phyloP scores from a whole-genome alignment of 2,888 invertebrate species.

The Bellardia pandia region DNA sequence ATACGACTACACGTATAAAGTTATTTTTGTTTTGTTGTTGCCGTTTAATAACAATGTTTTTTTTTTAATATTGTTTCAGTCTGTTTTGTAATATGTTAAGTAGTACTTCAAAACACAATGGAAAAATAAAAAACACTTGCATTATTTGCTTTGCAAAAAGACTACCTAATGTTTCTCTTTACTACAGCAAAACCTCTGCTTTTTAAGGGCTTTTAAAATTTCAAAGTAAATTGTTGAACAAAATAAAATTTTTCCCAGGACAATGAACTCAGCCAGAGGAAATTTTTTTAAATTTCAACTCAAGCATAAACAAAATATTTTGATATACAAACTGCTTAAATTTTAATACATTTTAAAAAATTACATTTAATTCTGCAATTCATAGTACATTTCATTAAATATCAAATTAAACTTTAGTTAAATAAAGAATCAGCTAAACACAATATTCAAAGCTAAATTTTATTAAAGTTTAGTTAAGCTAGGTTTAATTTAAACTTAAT shows the following conservation, averaged over 20 bases:
- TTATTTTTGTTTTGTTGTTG: not conserved
- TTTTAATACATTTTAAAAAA: too few relatives aligned
- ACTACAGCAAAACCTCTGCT: not conserved
- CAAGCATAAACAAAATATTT: not conserved
- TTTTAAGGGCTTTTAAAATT: constrained; percentile 11
- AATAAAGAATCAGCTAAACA: too few relatives aligned
- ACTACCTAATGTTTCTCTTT: not conserved
- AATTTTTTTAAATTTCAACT: too few relatives aligned
- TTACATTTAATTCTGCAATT: too few relatives aligned
- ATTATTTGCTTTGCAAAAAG: constrained; percentile 6
- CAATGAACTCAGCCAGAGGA: constrained; percentile 20
- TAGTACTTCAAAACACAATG: constrained; percentile 60
- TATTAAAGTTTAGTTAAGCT: too few relatives aligned
- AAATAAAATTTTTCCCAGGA: not conserved
- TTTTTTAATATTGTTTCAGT: constrained; percentile 9
- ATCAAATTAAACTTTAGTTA: too few relatives aligned
- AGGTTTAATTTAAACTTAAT: too few relatives aligned
- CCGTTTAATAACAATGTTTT: constrained; percentile 19
- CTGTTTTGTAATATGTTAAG: constrained; percentile 55
- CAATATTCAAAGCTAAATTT: too few relatives aligned
- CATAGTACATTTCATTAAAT: too few relatives aligned
- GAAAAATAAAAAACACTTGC: constrained; percentile 17
- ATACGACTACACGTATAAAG: constrained; percentile 9
- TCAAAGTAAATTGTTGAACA: constrained; percentile 11
- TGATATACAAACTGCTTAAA: too few relatives aligned